Base-by-base conservation (phyloP, 1,140 invertebrate species). In the Phthorimaea operculella region DNA sequence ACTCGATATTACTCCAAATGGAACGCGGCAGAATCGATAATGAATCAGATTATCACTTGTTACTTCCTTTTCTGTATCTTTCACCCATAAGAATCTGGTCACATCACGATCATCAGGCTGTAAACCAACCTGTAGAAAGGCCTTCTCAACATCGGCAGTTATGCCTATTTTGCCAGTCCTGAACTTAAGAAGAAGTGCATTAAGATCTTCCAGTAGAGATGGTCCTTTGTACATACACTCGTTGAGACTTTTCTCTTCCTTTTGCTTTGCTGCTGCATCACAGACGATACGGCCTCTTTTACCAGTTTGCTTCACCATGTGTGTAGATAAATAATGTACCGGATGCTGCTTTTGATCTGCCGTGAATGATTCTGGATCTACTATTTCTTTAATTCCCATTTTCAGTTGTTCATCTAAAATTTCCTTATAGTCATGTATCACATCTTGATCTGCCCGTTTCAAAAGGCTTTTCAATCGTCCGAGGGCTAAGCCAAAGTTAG, bases 21-120 rank as follows among this genome's bases (percentile, higher is more conserved):
- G 55, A 15, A 56, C 36, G 6, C 55, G 11, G 15, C 55, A 51
- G 33, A 56, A 56, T 28, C 55, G 14, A 9, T 14, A 45, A 33
- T 48, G 44, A 10, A 16, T 12, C 11, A 56, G 3, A 12, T 56
- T 51, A 7, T 56, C 39, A 28, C 51, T 36, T 15, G 55, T 42
- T 1, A 51, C 1, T 56, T 51, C 48, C 8, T 56, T 51, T n/a
- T 33, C 16, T 4, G 18, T 12, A 48, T 57, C 44, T 36, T 57
- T 52, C 9, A 52, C 12, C 56, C 56, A 57, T 1, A 57, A 50
- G 34, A 57, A 57, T 57, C 56, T 45, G 1, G 56, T 57, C 1
- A 57, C 56, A n/a, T 57, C 56, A 12, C 56, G 14, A 39, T 57
- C 56, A 48, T 57, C 51, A 12, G 33, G 14, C 34, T 57, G 51